phyloP scores from a whole-genome alignment of 2,797 vertebrate species.

The Malacoraja senta region DNA sequence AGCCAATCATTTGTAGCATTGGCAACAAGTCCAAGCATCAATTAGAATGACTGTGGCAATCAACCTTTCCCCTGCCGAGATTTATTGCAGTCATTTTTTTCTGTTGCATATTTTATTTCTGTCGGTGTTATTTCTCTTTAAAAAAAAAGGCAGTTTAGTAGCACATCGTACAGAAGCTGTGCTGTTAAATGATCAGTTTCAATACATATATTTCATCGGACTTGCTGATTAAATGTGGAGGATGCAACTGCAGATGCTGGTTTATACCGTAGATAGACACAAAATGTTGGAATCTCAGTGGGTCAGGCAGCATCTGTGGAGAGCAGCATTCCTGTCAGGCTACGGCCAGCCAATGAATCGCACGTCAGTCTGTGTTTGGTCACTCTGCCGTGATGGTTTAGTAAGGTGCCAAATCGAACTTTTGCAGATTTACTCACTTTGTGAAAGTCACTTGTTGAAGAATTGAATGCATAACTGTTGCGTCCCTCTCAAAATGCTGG shows the following conservation, averaged over 20 bases:
- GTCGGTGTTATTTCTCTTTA: not conserved
- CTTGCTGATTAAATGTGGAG: not conserved
- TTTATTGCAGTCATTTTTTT: not conserved
- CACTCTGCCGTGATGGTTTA: not conserved
- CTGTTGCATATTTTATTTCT: not conserved
- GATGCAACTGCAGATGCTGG: no score
- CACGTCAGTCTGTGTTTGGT: not conserved
- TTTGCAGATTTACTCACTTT: not conserved
- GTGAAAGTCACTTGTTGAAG: not conserved
- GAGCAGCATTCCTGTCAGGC: not conserved
- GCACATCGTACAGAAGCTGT: not conserved
- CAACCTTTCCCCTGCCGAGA: not conserved
- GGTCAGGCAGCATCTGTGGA: not conserved
- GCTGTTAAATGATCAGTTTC: not conserved
- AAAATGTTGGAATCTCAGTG: no score
- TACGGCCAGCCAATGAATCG: not conserved
- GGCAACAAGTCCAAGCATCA: not conserved
- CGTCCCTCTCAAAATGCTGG: no score
- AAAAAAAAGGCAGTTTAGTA: not conserved
- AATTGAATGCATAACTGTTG: not conserved
- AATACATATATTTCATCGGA: not conserved
- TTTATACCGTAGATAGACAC: no score
- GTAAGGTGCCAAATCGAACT: not conserved
- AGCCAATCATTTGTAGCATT: not conserved
- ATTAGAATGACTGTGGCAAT: not conserved